phyloP scores from a whole-genome alignment of 1,140 invertebrate species.

The Drosophila rhopaloa region DNA sequence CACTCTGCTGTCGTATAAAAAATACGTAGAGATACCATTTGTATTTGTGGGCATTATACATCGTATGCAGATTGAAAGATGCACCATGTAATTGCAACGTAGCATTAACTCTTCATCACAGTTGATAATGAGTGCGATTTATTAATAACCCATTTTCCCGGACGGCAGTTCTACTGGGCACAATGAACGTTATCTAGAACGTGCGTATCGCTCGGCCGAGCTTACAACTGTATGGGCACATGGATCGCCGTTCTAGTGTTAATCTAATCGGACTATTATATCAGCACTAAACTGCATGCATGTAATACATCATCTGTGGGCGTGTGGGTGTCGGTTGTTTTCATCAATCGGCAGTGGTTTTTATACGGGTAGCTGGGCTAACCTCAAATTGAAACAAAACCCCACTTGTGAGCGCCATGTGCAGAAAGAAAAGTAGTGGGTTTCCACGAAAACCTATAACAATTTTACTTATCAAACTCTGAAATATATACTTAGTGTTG shows the following conservation, averaged over 20 bases:
- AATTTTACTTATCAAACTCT: not conserved
- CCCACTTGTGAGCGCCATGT: constrained; percentile 10
- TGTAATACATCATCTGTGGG: constrained; percentile 39
- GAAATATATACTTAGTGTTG: not conserved
- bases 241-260: constrained; percentile 18
- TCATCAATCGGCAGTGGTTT: constrained; percentile 21
- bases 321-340: constrained; percentile 25
- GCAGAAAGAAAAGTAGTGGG: constrained; percentile 12
- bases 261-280: constrained; percentile 48
- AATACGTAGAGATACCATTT: constrained; percentile 6
- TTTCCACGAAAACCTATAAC: not conserved
- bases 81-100: constrained; percentile 18
- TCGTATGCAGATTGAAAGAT: constrained; percentile 25
- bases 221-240: constrained; percentile 20
- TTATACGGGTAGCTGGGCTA: not conserved
- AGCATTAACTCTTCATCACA: constrained; percentile 17
- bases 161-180: not conserved
- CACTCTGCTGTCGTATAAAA: constrained; percentile 28
- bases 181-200: constrained; percentile 38
- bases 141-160: constrained; percentile 24
- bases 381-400: constrained; percentile 23
- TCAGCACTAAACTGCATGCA: constrained; percentile 44
- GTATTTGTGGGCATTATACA: constrained; percentile 16
- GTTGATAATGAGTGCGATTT: constrained; percentile 21
- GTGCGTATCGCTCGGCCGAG: constrained; percentile 40